phyloP scores from a whole-genome alignment of 2,888 invertebrate genomes.

The Anticlea derivata region DNA sequence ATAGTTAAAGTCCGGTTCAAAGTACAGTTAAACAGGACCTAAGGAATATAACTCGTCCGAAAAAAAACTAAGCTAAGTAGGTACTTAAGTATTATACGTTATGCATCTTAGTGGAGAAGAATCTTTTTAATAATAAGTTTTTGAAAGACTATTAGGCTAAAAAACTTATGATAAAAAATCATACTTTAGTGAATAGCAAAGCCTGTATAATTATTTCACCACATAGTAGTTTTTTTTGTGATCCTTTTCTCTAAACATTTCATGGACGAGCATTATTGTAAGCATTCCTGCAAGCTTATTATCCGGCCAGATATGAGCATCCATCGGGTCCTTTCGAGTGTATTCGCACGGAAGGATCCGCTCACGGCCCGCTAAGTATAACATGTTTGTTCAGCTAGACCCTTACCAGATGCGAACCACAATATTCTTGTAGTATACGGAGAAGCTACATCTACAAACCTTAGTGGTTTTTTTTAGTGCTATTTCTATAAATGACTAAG shows the following conservation, averaged over 20 bases:
- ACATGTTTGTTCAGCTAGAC: neutral
- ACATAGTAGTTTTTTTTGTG: too few relatives aligned
- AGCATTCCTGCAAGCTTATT: neutral
- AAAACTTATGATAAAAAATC: too few relatives aligned
- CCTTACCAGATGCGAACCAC: neutral
- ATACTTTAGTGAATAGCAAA: too few relatives aligned
- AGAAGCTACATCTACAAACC: too few relatives aligned
- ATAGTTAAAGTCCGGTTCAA: too few relatives aligned
- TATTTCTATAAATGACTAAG: too few relatives aligned
- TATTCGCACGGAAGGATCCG: slow-evolving; percentile 10
- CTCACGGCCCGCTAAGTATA: neutral
- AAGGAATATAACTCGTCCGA: too few relatives aligned
- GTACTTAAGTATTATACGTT: slow-evolving; percentile 4
- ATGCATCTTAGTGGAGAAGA: neutral
- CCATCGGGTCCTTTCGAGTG: slow-evolving; percentile 8
- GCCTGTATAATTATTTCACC: too few relatives aligned
- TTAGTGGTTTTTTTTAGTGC: too few relatives aligned
- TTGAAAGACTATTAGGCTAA: slow-evolving; percentile 2
- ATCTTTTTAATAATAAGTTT: neutral
- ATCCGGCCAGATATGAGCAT: slow-evolving; percentile 5
- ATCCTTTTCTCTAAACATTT: neutral
- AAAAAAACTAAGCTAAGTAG: too few relatives aligned
- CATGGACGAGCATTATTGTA: neutral
- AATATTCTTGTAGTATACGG: too few relatives aligned
- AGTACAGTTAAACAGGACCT: too few relatives aligned